These are phyloP conservation scores for Sphinx pinastri DNA, from an alignment of 2,888 invertebrate genomes.

Conservation along the genomic window DNA sequence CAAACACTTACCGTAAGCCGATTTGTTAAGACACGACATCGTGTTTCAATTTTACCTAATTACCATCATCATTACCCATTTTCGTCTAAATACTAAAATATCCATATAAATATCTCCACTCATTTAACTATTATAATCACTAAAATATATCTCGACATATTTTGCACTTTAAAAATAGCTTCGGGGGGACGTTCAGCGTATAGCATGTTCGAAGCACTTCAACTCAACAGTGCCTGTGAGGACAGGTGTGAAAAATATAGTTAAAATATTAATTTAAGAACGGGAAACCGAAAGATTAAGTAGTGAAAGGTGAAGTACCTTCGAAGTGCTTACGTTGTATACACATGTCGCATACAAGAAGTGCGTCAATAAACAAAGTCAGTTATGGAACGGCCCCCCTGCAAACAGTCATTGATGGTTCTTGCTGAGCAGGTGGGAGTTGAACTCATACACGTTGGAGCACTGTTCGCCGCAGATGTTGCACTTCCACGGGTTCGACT, in stretches of 20 bases:
- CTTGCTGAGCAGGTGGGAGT: slow-evolving; percentile 96
- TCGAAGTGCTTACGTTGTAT: slow-evolving; percentile 73
- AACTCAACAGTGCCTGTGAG: slow-evolving; percentile 46
- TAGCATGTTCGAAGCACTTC: slow-evolving; percentile 78
- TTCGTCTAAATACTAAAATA: slow-evolving; percentile 77
- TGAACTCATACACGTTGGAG: slow-evolving; percentile 98
- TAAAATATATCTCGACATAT: slow-evolving; percentile 74
- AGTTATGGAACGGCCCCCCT: slow-evolving; percentile 78
- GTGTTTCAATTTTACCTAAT: slow-evolving; percentile 47
- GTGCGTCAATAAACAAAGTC: slow-evolving; percentile 64
- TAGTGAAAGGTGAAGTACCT: slow-evolving; percentile 57
- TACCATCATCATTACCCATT: slow-evolving; percentile 58
- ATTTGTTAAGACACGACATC: slow-evolving; percentile 44
- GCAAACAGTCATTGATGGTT: slow-evolving; percentile 91
- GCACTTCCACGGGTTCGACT: slow-evolving; percentile 98
- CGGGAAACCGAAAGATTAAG: slow-evolving; percentile 38
- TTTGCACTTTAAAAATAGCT: slow-evolving; percentile 79
- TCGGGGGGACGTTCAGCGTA: slow-evolving; percentile 81
- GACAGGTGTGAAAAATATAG: slow-evolving; percentile 33
- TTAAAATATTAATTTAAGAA: slow-evolving; percentile 28
- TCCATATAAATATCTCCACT: slow-evolving; percentile 75
- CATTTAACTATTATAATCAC: slow-evolving; percentile 71
- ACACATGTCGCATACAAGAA: slow-evolving; percentile 57
- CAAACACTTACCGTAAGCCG: slow-evolving; percentile 46
- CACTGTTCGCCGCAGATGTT: slow-evolving; percentile 98